Conservation (phyloP, 2,888 invertebrate genomes). For the Apodemia hepburni region DNA sequence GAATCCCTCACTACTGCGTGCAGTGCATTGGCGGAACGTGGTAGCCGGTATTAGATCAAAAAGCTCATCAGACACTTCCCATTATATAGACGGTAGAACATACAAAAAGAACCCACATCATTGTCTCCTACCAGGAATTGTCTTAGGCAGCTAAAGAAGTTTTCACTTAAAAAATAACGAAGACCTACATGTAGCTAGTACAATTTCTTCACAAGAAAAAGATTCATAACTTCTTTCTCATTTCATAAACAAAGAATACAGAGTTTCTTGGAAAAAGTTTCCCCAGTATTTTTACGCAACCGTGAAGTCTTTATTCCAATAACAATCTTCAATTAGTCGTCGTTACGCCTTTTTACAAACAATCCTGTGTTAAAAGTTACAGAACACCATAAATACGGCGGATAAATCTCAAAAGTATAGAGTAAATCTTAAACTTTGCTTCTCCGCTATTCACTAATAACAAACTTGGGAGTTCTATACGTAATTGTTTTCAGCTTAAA, state of each 20-base stretch:
- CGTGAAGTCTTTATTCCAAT: constrained; percentile 14
- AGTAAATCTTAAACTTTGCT: constrained; percentile 11
- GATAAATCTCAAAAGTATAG: constrained; percentile 2
- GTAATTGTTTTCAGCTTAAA: constrained; percentile 3
- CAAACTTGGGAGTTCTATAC: constrained; percentile 2
- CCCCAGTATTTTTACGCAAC: constrained; percentile 4
- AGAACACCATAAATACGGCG: constrained; percentile 6
- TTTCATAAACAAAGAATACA: not conserved
- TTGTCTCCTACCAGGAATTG: too few species aligned
- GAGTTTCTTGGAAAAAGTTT: constrained; percentile 6
- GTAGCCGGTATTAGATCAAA: too few species aligned
- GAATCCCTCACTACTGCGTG: too few species aligned
- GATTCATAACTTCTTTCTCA: constrained; percentile 1
- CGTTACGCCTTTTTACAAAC: constrained; percentile 8
- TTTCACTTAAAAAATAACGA: not conserved
- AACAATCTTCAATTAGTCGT: constrained; percentile 12
- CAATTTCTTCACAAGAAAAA: not conserved
- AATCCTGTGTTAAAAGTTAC: constrained; percentile 9
- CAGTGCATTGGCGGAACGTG: too few species aligned
- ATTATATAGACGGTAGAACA: too few species aligned
- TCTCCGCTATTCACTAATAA: not conserved
- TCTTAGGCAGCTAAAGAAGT: too few species aligned
- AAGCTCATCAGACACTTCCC: too few species aligned
- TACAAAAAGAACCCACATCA: too few species aligned
- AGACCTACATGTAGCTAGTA: not conserved